Evolutionary conservation across 2,888 invertebrate species (phyloP).

Genomic region (Xestia rhomboidea): DNA sequence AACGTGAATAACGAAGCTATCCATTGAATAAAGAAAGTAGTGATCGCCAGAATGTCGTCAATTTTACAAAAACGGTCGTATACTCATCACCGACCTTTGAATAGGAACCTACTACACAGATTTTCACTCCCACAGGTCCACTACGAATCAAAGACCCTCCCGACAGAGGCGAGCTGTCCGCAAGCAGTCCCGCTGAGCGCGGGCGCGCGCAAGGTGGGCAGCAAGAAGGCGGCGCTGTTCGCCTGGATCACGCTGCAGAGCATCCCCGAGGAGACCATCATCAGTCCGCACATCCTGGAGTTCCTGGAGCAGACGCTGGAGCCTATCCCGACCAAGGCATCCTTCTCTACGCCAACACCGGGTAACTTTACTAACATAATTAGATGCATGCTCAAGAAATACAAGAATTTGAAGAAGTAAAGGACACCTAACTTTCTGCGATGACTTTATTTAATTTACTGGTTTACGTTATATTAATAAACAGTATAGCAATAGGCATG

Average conservation of each 20-base stretch:
- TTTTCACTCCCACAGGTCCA: conserved; percentile 91
- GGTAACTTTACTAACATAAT: conserved; percentile 72
- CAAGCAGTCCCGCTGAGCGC: conserved; percentile 65
- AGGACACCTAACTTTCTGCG: neutral
- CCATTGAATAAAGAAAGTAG: neutral
- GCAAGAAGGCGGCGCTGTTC: conserved; percentile 97
- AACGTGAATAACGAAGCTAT: no score
- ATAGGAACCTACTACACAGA: neutral
- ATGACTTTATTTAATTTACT: no score
- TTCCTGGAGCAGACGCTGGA: conserved; percentile 99
- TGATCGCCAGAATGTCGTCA: neutral
- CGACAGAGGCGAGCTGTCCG: conserved; percentile 91
- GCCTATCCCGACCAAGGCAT: conserved; percentile 95
- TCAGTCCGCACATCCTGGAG: conserved; percentile 98
- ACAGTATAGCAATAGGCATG: no score
- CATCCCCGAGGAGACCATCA: conserved; percentile 99
- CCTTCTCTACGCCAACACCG: conserved; percentile 82
- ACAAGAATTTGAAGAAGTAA: neutral
- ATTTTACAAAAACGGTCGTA: neutral
- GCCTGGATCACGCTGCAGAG: conserved; percentile 99
- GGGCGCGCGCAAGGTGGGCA: conserved; percentile 90
- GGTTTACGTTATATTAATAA: no score
- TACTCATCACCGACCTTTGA: neutral
- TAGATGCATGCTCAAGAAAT: neutral
- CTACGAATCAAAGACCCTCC: conserved; percentile 94